Percentiles rank a stretch among this genome's conserved stretches.
Evolutionary conservation across 2,888 invertebrate genomes (phyloP).

Genomic region (Pristionchus exspectatus): DNA sequence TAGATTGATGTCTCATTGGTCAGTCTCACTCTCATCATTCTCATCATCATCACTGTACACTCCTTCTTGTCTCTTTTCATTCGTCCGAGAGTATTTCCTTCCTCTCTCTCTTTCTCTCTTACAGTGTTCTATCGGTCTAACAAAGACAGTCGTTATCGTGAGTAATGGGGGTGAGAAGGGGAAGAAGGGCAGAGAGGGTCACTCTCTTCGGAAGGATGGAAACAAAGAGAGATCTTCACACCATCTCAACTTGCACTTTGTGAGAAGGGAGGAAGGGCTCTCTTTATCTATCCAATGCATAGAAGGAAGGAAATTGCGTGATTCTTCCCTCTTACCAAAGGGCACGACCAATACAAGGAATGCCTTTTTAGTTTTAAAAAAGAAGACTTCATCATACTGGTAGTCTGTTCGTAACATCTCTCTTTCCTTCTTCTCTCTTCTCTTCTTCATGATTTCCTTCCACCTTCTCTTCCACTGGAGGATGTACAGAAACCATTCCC

Average conservation of each 20-base stretch:
- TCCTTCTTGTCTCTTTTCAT: neutral
- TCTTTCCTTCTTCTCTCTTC: neutral
- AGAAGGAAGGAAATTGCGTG: neutral
- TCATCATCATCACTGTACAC: neutral
- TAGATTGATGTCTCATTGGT: neutral
- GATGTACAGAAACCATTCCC: neutral
- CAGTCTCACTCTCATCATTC: constrained; percentile 1
- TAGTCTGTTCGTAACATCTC: neutral
- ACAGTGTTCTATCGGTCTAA: neutral
- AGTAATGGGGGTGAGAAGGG: constrained; percentile 2
- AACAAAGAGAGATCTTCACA: constrained; percentile 8
- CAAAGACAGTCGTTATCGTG: constrained; percentile 33
- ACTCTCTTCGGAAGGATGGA: neutral
- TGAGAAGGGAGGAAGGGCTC: constrained; percentile 17
- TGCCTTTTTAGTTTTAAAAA: neutral
- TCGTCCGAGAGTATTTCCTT: neutral
- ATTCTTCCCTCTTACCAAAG: neutral
- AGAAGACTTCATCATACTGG: neutral
- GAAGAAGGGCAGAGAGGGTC: neutral
- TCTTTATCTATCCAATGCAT: constrained; percentile 18
- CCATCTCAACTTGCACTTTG: neutral
- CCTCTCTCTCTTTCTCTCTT: neutral
- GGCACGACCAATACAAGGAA: neutral
- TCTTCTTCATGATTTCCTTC: neutral
- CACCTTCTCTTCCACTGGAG: neutral